A percentile compares a stretch with the other conserved stretches of the same genome.
Evolutionary conservation across 2,888 invertebrate genomes (phyloP).

Genomic region (Tenthredo scrophulariae): DNA sequence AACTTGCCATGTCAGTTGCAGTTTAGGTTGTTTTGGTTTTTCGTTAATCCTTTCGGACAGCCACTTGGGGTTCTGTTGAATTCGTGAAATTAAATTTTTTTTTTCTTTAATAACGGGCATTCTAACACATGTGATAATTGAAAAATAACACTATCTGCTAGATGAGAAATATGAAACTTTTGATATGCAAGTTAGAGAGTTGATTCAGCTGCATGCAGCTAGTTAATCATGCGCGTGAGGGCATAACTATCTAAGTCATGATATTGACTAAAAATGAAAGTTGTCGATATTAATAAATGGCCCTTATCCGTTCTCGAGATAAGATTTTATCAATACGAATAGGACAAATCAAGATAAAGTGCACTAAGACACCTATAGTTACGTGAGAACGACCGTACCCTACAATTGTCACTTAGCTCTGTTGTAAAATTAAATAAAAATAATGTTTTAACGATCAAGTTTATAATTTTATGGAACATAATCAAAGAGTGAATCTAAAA

Average conservation of each 20-base stretch:
- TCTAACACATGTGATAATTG: not conserved
- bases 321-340: not conserved
- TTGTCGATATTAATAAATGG: not conserved
- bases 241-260: not conserved
- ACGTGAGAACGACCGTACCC: not conserved
- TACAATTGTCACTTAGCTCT: not conserved
- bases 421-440: constrained; percentile 1
- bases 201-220: constrained; percentile 1
- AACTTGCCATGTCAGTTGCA: not conserved
- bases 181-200: not conserved
- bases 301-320: not conserved
- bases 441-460: not conserved
- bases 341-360: constrained; percentile 12
- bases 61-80: not conserved
- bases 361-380: not conserved
- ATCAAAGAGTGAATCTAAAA: not conserved
- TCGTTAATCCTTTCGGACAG: not conserved
- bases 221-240: not conserved
- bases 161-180: not conserved
- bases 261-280: not conserved
- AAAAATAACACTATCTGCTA: not conserved
- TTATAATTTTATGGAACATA: not conserved
- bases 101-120: not conserved
- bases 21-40: not conserved
- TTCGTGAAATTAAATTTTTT: not conserved